Conservation (phyloP, 1,140 invertebrate species). For the Penaeus chinensis region DNA sequence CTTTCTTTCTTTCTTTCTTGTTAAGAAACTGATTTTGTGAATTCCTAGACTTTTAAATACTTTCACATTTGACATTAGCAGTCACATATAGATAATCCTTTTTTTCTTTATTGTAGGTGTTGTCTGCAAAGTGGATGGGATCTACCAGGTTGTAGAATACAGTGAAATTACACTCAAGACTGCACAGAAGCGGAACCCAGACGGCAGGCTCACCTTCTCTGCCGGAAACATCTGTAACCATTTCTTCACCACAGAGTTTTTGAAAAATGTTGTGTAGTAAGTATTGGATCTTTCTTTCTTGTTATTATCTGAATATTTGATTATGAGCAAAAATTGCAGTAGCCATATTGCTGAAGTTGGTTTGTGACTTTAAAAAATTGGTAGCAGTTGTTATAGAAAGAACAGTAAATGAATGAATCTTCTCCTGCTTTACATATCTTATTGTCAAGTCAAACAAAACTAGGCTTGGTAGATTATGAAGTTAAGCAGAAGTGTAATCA, state of each 20-base stretch:
- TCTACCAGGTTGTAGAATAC: slow-evolving; percentile 96
- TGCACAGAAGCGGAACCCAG: slow-evolving; percentile 80
- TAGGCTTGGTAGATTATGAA: no score
- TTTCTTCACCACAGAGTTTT: slow-evolving; percentile 91
- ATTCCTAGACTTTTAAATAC: background rate
- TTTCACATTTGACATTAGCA: background rate
- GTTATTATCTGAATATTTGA: no score
- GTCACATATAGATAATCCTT: background rate
- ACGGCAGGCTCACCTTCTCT: slow-evolving; percentile 88
- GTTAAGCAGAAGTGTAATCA: no score
- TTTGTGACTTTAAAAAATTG: no score
- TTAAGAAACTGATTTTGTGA: background rate
- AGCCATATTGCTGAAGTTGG: no score
- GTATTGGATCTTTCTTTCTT: slow-evolving; percentile 54
- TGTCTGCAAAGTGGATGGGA: slow-evolving; percentile 88
- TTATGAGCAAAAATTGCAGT: no score
- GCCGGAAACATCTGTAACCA: slow-evolving; percentile 99
- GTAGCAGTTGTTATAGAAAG: no score
- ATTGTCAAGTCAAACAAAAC: no score
- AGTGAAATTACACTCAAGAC: slow-evolving; percentile 93
- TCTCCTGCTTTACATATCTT: no score
- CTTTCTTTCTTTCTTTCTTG: background rate
- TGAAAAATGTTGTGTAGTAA: slow-evolving; percentile 74
- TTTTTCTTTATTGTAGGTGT: slow-evolving; percentile 72
- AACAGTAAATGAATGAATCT: no score